Conservation (phyloP, 1,140 invertebrate genomes). For the Drosophila saltans region DNA sequence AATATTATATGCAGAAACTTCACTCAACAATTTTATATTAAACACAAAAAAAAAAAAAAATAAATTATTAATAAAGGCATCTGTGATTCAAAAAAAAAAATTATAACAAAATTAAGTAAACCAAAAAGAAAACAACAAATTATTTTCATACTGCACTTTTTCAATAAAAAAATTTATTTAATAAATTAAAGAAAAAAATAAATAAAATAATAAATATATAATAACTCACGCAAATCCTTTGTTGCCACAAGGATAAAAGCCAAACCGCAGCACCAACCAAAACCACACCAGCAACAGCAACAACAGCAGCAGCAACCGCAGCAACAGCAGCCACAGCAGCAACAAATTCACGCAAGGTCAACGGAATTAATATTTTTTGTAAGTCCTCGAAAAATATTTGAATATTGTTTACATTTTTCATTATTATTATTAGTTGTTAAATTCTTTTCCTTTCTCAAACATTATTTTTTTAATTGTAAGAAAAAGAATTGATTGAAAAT, state of each 20-base stretch:
- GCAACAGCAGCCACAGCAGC: conserved; percentile 34
- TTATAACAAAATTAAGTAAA: conserved; percentile 50
- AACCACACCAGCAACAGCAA: conserved; percentile 3
- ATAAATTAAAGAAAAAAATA: conserved; percentile 46
- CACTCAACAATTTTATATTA: conserved; percentile 22
- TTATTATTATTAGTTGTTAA: neutral
- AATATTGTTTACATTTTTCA: conserved; percentile 22
- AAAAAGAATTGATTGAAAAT: conserved; percentile 40
- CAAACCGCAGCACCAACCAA: conserved; percentile 30
- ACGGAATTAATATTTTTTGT: conserved; percentile 81
- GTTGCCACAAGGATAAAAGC: conserved; percentile 48
- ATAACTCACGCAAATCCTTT: conserved; percentile 43
- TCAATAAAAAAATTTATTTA: conserved; percentile 52
- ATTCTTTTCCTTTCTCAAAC: neutral
- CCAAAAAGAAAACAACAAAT: conserved; percentile 54
- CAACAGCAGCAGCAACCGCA: conserved; percentile 38
- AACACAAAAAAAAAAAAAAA: conserved; percentile 11
- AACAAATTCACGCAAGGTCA: conserved; percentile 77
- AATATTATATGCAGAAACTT: conserved; percentile 27
- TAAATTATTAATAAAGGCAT: conserved; percentile 61
- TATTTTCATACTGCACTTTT: conserved; percentile 77
- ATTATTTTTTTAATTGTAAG: conserved; percentile 30
- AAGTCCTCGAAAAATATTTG: conserved; percentile 44
- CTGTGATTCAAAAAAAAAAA: conserved; percentile 66
- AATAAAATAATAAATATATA: conserved; percentile 33